Evolutionary conservation across 2,113 vertebrate genomes (phyloP).

Genomic region (Isichthys henryi): DNA sequence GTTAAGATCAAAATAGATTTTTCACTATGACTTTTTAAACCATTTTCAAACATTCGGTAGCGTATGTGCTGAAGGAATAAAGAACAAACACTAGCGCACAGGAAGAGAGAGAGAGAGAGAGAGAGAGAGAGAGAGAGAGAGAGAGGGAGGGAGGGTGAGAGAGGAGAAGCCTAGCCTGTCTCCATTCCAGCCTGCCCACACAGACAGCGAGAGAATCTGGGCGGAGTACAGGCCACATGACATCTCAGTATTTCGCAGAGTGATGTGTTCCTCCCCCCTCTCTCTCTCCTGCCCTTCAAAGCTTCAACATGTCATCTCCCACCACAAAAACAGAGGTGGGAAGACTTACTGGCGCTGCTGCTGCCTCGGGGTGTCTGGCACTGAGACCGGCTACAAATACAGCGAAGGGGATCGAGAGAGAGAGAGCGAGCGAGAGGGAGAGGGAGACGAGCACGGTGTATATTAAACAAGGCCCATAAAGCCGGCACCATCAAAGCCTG

Average conservation of each 20-base stretch:
- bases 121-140: constrained; percentile 22
- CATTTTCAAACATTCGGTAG: background rate
- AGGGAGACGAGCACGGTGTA: constrained; percentile 36
- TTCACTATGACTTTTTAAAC: background rate
- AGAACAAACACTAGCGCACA: constrained; percentile 9
- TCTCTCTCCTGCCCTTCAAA: constrained; percentile 68
- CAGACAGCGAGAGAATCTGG: constrained; percentile 59
- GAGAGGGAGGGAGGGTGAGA: constrained; percentile 32
- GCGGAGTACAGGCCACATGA: constrained; percentile 68
- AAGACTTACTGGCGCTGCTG: constrained; percentile 75
- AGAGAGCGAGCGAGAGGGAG: constrained; percentile 38
- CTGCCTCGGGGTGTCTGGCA: constrained; percentile 77
- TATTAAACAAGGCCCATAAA: constrained; percentile 55
- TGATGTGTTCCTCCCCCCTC: constrained; percentile 61
- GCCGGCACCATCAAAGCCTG: constrained; percentile 54
- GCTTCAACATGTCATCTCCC: constrained; percentile 72
- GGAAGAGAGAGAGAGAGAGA: constrained; percentile 17
- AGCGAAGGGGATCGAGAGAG: constrained; percentile 48
- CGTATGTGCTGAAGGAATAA: background rate
- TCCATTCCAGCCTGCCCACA: constrained; percentile 68
- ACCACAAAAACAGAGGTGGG: constrained; percentile 81
- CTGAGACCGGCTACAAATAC: constrained; percentile 73
- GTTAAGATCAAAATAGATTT: background rate
- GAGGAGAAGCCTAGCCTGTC: constrained; percentile 55
- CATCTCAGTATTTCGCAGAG: constrained; percentile 56